phyloP scores from a whole-genome alignment of 35 echinoderm and acorn worm species.

The Hemicentrotus pulcherrimus region DNA sequence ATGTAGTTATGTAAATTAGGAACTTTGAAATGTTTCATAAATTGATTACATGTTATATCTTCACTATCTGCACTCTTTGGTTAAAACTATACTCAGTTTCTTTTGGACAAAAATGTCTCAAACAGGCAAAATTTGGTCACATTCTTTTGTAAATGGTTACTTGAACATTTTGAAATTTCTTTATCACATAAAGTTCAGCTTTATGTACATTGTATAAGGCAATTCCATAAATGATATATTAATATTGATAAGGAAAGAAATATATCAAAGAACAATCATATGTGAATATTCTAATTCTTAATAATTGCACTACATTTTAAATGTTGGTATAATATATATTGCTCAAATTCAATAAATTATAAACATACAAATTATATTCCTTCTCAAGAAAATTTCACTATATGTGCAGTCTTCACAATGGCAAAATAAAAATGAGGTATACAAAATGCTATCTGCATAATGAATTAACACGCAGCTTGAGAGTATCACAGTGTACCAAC shows the following conservation, averaged over 20 bases:
- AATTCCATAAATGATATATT: neutral
- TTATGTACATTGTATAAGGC: neutral
- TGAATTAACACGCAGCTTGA: neutral
- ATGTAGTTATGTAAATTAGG: neutral
- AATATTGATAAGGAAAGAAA: neutral
- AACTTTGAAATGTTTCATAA: neutral
- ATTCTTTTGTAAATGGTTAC: neutral
- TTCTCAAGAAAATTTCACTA: neutral
- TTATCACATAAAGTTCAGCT: neutral
- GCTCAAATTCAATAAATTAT: neutral
- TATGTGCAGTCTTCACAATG: neutral
- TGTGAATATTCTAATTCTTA: neutral
- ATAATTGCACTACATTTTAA: constrained; percentile 3
- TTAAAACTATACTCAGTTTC: neutral
- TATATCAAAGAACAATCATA: too few relatives aligned
- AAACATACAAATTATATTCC: neutral
- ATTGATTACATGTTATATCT: neutral
- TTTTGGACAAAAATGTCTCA: neutral
- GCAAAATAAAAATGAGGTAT: neutral
- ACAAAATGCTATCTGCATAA: neutral
- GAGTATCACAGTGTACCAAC: neutral
- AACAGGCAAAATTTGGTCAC: neutral
- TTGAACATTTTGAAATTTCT: neutral
- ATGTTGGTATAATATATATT: neutral
- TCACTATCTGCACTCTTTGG: neutral